Evolutionary conservation across 2,797 vertebrate genomes (phyloP), one percentile per base, ranked within the genome.

Genomic region (Phataginus tricuspis): DNA sequence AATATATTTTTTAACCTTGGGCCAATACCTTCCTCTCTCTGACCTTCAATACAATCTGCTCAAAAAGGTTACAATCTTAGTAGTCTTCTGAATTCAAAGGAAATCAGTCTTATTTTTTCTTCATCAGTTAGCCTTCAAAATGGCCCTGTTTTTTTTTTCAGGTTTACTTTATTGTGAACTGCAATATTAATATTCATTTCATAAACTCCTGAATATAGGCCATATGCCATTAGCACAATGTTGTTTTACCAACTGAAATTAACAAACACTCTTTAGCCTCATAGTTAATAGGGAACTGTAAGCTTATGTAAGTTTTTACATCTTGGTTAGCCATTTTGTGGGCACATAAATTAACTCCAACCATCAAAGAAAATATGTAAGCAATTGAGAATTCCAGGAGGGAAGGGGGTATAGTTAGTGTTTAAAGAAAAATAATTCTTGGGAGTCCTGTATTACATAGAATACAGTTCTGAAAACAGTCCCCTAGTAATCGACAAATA

Each of bases 171-270:
- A 92, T 57, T 78, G 69, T 68, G n/a, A 15, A 37, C n/a, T 51
- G 21, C 12, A 88, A 53, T 53, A 92, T 84, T 80, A 59, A 75
- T 39, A 86, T 11, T 15, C 25, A 63, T 84, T 86, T 61, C 90
- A 98, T 88, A 98, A 98, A 95, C 66, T 37, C 49, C 90, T 85
- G 66, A 75, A 74, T 86, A 19, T 71, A 51, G n/a, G 21, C 16
- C 14, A 64, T 64, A 80, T 59, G 14, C 85, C 51, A 92, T 45
- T 72, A 91, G 0, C 12, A 5, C 31, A 78, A 14, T 39, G 63
- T 57, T 75, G 4, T 83, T 68, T 68, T 86, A 74, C 37, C 29
- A 74, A 45, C 57, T 25, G 53, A 86, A 97, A 92, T 95, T 96
- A 94, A 68, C 15, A 78, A 49, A 57, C 19, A 2, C 18, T 95